Evolutionary conservation across 2,888 invertebrate species (phyloP).

Genomic region (Calameuta pallipes): DNA sequence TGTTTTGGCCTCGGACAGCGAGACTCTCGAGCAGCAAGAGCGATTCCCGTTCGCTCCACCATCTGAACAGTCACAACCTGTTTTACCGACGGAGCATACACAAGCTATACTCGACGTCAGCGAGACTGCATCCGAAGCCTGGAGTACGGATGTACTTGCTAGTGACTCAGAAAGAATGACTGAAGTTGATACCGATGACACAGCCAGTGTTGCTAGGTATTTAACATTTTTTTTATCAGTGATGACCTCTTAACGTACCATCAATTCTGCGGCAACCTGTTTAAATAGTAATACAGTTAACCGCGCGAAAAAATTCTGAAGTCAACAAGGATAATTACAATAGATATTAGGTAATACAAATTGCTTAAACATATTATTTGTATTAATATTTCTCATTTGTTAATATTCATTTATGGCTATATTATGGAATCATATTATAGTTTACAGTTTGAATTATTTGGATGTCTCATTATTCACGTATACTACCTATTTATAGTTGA

Average conservation of each 20-base stretch:
- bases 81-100: conserved; percentile 58
- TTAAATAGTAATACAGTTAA: neutral
- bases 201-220: conserved; percentile 73
- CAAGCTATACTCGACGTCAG: conserved; percentile 78
- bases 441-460: neutral
- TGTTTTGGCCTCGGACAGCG: conserved; percentile 96
- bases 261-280: neutral
- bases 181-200: conserved; percentile 82
- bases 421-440: neutral
- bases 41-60: conserved; percentile 61
- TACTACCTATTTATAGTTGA: neutral
- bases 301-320: neutral
- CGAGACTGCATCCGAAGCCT: conserved; percentile 96
- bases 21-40: conserved; percentile 86
- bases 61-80: conserved; percentile 63
- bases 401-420: neutral
- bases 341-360: neutral
- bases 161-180: conserved; percentile 93
- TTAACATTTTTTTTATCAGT: neutral
- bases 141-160: conserved; percentile 96
- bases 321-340: neutral
- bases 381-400: neutral
- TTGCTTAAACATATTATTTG: neutral
- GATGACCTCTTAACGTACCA: neutral
- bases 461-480: neutral